Evolutionary conservation across 2,113 vertebrate genomes (phyloP).

Genomic region (Coptodon bakossiorum): DNA sequence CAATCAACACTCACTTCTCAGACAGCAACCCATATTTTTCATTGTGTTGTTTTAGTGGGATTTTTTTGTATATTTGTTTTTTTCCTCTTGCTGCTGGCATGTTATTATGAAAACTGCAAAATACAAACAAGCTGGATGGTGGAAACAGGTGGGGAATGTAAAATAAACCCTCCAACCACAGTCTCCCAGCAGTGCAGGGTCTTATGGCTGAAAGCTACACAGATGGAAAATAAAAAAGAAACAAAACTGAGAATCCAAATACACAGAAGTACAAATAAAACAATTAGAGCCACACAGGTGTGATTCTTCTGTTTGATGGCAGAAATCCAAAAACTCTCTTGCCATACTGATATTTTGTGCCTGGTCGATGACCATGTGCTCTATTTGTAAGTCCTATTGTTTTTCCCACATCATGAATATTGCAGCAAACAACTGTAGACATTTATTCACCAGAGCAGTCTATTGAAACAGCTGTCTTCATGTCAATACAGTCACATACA

Average conservation of each 20-base stretch:
- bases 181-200: not conserved
- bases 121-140: not conserved
- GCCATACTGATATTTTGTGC: not conserved
- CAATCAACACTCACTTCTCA: not conserved
- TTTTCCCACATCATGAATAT: not conserved
- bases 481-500: not conserved
- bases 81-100: not conserved
- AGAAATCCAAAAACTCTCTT: not conserved
- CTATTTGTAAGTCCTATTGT: not conserved
- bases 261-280: not conserved
- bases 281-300: not conserved
- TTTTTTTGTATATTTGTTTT: not conserved
- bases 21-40: not conserved
- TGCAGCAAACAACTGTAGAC: not conserved
- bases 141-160: not conserved
- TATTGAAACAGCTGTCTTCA: not conserved
- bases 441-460: not conserved
- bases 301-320: not conserved
- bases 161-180: not conserved
- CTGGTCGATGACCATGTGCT: not conserved
- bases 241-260: not conserved
- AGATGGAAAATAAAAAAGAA: not conserved
- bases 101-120: not conserved
- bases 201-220: not conserved
- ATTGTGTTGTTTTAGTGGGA: not conserved